Percentiles rank a stretch among this genome's conserved stretches.
phyloP scores from a whole-genome alignment of 2,797 vertebrate genomes.

The Leucoraja ocellata region DNA sequence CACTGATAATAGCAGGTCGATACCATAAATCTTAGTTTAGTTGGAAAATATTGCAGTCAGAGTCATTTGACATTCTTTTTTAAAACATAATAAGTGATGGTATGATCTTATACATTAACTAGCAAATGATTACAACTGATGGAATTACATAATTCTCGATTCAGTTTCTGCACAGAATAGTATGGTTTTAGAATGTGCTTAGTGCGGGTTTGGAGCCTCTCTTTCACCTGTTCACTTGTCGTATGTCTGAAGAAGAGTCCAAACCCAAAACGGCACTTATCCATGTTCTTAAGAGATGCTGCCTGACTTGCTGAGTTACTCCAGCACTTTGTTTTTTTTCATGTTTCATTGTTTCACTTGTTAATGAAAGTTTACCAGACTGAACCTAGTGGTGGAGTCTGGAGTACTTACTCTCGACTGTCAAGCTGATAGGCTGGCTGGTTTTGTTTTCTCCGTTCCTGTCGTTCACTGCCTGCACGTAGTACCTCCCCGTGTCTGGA shows the following conservation, averaged over 20 bases:
- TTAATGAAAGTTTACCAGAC: background rate
- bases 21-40: background rate
- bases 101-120: background rate
- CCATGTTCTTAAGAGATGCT: too few species aligned
- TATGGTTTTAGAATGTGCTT: background rate
- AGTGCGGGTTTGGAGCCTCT: background rate
- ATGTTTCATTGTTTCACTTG: background rate
- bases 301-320: too few species aligned
- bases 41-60: background rate
- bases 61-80: background rate
- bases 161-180: background rate
- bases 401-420: slow-evolving; percentile 78
- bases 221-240: background rate
- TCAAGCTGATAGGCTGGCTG: slow-evolving; percentile 81
- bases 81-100: background rate
- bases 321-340: too few species aligned
- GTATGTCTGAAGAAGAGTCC: too few species aligned
- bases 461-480: slow-evolving; percentile 92
- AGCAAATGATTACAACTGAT: background rate
- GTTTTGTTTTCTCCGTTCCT: slow-evolving; percentile 98
- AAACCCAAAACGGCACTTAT: too few species aligned
- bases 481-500: slow-evolving; percentile 86
- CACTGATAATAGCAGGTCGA: background rate
- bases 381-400: background rate
- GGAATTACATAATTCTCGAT: background rate